A percentile compares a stretch with the other conserved stretches of the same genome.
Conservation (phyloP, 2,113 vertebrate species). For the Alces alces region DNA sequence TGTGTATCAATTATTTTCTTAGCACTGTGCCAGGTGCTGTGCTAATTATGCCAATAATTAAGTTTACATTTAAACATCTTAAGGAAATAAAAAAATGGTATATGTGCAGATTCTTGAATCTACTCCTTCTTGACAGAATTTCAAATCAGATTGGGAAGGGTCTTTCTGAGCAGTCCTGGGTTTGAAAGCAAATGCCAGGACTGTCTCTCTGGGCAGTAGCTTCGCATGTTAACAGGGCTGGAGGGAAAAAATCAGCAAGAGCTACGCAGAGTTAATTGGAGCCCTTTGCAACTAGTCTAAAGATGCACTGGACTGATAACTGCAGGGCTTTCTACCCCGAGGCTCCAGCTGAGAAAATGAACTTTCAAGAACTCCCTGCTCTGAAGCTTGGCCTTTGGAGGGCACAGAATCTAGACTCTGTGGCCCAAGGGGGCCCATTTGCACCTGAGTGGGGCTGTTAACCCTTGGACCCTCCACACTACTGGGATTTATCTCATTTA, state of each 20-base stretch:
- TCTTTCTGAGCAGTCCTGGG: not conserved
- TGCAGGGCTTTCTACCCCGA: not conserved
- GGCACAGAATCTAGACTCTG: not conserved
- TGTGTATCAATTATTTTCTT: not conserved
- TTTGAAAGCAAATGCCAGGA: not conserved
- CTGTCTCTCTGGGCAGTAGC: not conserved
- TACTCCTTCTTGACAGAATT: not conserved
- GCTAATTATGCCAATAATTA: not conserved
- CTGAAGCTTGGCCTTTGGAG: conserved; percentile 33
- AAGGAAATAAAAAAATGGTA: not conserved
- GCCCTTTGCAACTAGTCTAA: conserved; percentile 24
- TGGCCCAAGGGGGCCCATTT: conserved; percentile 60
- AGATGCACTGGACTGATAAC: not conserved
- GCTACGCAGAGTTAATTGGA: conserved; percentile 27
- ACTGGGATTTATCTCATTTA: conserved; percentile 39
- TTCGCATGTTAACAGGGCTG: conserved; percentile 1
- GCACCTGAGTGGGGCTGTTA: conserved; percentile 42
- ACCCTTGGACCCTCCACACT: conserved; percentile 36
- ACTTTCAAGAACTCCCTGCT: not conserved
- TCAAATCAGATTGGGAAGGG: not conserved
- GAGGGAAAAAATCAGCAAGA: not conserved
- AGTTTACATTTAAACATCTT: not conserved
- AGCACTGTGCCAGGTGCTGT: not conserved
- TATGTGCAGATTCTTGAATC: not conserved
- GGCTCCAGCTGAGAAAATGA: conserved; percentile 17